These are phyloP conservation scores for Antedon bifida DNA, from an alignment of 35 echinoderm and acorn worm genomes.

Conservation along the genomic window DNA sequence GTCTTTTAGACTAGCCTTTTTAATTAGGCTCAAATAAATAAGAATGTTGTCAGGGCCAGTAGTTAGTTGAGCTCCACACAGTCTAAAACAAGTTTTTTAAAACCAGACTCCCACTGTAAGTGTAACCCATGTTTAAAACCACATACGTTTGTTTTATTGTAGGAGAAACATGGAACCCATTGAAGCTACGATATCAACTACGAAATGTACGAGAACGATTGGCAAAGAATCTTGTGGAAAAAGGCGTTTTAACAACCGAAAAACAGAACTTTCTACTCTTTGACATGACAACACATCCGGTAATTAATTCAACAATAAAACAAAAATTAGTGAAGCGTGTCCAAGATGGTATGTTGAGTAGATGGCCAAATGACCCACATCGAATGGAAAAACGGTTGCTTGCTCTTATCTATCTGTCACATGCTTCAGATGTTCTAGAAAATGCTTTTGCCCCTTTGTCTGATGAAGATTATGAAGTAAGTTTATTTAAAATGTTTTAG, in stretches of 20 bases:
- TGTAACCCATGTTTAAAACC: not conserved
- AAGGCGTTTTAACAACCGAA: conserved; percentile 92
- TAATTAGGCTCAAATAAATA: too few species aligned
- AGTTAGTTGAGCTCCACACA: too few species aligned
- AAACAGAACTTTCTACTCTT: conserved; percentile 98
- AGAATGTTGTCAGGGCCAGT: too few species aligned
- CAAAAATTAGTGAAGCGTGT: conserved; percentile 82
- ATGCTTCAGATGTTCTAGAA: conserved; percentile 97
- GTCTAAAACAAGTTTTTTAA: too few species aligned
- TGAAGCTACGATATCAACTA: conserved; percentile 89
- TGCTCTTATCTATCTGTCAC: conserved; percentile 81
- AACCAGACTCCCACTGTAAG: too few species aligned
- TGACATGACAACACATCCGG: conserved; percentile 95
- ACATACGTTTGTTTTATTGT: not conserved
- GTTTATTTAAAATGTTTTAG: too few species aligned
- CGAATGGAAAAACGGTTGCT: conserved; percentile 75
- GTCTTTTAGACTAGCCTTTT: too few species aligned
- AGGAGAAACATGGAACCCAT: conserved; percentile 99
- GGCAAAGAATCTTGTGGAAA: conserved; percentile 96
- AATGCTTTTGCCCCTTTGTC: conserved; percentile 97
- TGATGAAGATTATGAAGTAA: conserved; percentile 97
- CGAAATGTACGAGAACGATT: conserved; percentile 86
- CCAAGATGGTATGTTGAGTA: conserved; percentile 76
- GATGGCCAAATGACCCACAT: conserved; percentile 88
- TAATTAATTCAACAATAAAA: conserved; percentile 59